Evolutionary conservation across 2,797 vertebrate species (phyloP), one percentile per base, ranked within the genome.

Genomic region (Anguilla marmorata): DNA sequence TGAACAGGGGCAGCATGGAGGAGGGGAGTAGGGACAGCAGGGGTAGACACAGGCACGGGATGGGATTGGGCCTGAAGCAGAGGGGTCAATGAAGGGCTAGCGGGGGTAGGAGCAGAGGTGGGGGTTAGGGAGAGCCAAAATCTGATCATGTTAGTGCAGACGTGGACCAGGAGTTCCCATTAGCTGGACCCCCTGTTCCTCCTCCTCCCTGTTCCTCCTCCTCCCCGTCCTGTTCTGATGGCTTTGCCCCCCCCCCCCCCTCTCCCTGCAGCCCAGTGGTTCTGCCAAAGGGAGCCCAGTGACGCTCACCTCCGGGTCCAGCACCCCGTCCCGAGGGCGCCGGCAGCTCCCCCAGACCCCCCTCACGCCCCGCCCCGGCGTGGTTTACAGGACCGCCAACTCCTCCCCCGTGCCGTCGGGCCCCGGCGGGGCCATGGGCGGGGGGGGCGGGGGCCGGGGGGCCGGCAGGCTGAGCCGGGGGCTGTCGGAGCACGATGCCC

Each of bases 281-380:
- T 96, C 95, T 72, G 92, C 94, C 92, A 97, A 97, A 90, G 95
- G 96, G 88, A 97, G 96, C 92, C 95, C 96, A 86, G 92, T 95
- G 91, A 94, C 94, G 92, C 94, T 96, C 66, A 95, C 96, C 92
- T 97, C 97, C 92, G 97, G 96, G 93, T 94, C 96, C 90, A 97
- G 96, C 94, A 97, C 98, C 63, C 96, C 97, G 0, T 97, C 96
- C 93, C 97, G 97, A 0, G 95, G 97, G 37, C 97, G 98, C 90
- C 95, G 98, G 90, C 98, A 99, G 95, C 97, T 99, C 89, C 98
- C 98, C 0, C 98, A 98, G 97, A 99, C 98, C 2, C 98, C 98
- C 37, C 96, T 98, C 91, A 99, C 98, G 19, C 98, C 98, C 45
- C 98, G 98, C 9, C 98, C 98, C 84, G 98, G 96, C 60, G 96